phyloP scores from a whole-genome alignment of 2,797 vertebrate genomes.

The Prionace glauca region DNA sequence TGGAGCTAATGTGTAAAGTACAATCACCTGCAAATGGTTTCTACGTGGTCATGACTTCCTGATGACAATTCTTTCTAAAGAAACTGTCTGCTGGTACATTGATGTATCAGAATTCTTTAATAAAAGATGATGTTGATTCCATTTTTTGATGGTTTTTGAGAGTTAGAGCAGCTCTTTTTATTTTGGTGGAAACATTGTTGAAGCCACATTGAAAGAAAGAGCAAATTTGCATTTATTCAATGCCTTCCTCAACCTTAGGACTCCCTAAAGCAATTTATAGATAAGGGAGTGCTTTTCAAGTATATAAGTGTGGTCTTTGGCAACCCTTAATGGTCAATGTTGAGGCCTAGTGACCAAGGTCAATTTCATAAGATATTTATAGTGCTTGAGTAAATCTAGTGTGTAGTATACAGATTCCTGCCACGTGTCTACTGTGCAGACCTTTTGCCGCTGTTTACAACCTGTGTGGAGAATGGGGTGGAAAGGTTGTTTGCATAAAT shows the following conservation, averaged over 20 bases:
- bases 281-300: background rate
- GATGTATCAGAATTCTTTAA: background rate
- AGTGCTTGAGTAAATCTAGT: background rate
- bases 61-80: background rate
- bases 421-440: conserved; percentile 16
- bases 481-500: conserved; percentile 16
- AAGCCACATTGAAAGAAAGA: background rate
- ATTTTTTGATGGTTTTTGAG: background rate
- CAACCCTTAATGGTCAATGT: background rate
- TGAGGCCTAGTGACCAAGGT: background rate
- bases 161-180: background rate
- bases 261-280: background rate
- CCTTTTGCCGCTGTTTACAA: conserved; percentile 13
- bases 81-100: background rate
- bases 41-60: background rate
- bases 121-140: background rate
- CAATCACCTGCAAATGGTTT: background rate
- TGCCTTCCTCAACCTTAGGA: background rate
- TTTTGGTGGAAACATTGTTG: background rate
- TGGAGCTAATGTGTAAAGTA: background rate
- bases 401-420: background rate
- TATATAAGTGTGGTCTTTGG: background rate
- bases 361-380: background rate
- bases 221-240: background rate
- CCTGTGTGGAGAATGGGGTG: background rate